These are phyloP conservation scores for Urocitellus parryii DNA, from an alignment of 2,113 vertebrate species.

Conservation along the genomic window DNA sequence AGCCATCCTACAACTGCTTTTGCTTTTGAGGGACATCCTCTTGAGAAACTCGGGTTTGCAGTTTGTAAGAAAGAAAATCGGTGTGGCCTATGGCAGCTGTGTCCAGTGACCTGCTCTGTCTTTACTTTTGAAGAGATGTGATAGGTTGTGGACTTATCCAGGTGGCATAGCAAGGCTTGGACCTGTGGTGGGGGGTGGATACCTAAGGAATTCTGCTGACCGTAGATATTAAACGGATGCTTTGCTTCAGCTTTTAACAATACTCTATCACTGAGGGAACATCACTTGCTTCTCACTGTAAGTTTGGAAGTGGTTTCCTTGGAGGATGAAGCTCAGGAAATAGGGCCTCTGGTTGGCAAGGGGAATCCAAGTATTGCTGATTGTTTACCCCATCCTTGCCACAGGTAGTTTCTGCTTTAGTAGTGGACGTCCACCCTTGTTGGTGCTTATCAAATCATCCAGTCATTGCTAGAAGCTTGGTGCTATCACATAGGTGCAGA, in stretches of 20 bases:
- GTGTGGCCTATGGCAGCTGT: fast-evolving
- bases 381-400: not conserved
- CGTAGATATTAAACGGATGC: not conserved
- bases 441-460: not conserved
- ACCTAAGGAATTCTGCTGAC: not conserved
- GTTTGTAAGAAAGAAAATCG: not conserved
- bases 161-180: not conserved
- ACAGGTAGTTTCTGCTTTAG: not conserved
- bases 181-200: no score
- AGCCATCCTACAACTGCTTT: fast-evolving
- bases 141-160: not conserved
- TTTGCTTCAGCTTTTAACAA: not conserved
- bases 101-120: not conserved
- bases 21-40: not conserved
- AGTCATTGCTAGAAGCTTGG: not conserved
- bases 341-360: fast-evolving
- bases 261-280: not conserved
- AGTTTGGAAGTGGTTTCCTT: not conserved
- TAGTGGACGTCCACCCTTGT: fast-evolving
- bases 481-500: not conserved
- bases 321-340: not conserved
- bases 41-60: not conserved
- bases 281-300: not conserved
- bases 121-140: not conserved
- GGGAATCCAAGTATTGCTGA: no score